Percentiles rank a stretch among this genome's conserved stretches.
Evolutionary conservation across 2,888 invertebrate species (phyloP).

Genomic region (Drosophila multiciliata): DNA sequence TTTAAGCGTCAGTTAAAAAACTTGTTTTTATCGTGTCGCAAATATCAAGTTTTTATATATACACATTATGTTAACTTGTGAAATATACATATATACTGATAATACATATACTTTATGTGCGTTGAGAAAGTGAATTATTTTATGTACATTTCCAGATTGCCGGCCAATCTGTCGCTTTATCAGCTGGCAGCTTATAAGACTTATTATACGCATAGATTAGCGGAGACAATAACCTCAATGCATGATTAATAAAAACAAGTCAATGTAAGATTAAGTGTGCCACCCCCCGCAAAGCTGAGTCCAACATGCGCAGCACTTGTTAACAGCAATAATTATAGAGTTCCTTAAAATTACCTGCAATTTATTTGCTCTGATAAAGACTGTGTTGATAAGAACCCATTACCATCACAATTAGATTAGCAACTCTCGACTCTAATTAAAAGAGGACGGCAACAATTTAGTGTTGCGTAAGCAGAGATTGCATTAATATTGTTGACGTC

Average conservation of each 20-base stretch:
- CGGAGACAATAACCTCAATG: too few species aligned
- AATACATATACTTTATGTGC: not conserved
- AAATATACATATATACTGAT: constrained; percentile 1
- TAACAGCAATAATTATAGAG: constrained; percentile 9
- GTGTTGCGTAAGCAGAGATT: not conserved
- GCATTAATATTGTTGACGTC: not conserved
- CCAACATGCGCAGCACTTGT: constrained; percentile 1
- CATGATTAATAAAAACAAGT: not conserved
- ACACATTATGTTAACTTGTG: not conserved
- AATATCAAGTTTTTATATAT: not conserved
- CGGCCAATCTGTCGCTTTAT: constrained; percentile 11
- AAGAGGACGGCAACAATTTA: not conserved
- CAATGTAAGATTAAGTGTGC: not conserved
- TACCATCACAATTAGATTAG: constrained; percentile 22
- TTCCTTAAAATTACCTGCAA: not conserved
- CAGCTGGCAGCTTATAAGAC: not conserved
- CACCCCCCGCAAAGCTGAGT: too few species aligned
- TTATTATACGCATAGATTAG: not conserved
- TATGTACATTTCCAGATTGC: not conserved
- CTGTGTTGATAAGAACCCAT: constrained; percentile 30
- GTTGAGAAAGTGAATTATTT: not conserved
- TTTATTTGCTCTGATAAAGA: constrained; percentile 13
- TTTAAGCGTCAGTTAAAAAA: constrained; percentile 21
- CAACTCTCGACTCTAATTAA: constrained; percentile 3
- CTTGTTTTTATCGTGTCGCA: constrained; percentile 37